A percentile compares a stretch with the other conserved stretches of the same genome.
phyloP scores from a whole-genome alignment of 1,140 invertebrate species.

The Elymnias hypermnestra region DNA sequence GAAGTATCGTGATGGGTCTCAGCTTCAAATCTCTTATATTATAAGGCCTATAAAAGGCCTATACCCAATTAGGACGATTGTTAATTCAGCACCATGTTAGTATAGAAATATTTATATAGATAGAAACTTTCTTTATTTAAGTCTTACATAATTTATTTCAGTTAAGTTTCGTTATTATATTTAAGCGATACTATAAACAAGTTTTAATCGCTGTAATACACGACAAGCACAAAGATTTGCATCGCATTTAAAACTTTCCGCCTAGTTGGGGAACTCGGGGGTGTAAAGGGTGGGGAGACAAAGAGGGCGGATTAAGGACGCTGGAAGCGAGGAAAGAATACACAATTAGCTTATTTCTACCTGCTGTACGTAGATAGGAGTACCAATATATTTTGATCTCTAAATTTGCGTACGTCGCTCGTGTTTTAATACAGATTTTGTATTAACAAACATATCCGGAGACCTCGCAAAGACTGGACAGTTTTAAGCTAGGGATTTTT shows the following conservation, averaged over 20 bases:
- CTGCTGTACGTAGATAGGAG: constrained; percentile 53
- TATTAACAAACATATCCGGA: constrained; percentile 21
- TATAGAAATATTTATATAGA: too few relatives aligned
- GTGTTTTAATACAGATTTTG: constrained; percentile 26
- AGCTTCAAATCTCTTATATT: too few relatives aligned
- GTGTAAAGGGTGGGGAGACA: constrained; percentile 37
- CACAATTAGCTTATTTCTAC: constrained; percentile 71
- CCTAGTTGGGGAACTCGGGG: constrained; percentile 49
- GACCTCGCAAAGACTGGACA: constrained; percentile 34
- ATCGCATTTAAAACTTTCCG: constrained; percentile 64
- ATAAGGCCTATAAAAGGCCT: too few relatives aligned
- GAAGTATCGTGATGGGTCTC: too few relatives aligned
- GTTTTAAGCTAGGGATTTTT: constrained; percentile 52
- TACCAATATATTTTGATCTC: constrained; percentile 43
- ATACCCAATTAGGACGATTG: too few relatives aligned
- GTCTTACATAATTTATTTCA: constrained; percentile 5
- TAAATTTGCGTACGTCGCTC: constrained; percentile 23
- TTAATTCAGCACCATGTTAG: too few relatives aligned
- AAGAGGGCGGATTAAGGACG: constrained; percentile 68
- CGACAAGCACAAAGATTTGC: constrained; percentile 28
- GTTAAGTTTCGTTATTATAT: constrained; percentile 8
- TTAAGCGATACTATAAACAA: constrained; percentile 24
- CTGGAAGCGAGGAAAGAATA: constrained; percentile 71
- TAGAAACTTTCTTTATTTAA: background rate
- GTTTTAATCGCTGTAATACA: constrained; percentile 30